Base-by-base conservation (phyloP, 2,888 invertebrate species). In the Alsophila aescularia region DNA sequence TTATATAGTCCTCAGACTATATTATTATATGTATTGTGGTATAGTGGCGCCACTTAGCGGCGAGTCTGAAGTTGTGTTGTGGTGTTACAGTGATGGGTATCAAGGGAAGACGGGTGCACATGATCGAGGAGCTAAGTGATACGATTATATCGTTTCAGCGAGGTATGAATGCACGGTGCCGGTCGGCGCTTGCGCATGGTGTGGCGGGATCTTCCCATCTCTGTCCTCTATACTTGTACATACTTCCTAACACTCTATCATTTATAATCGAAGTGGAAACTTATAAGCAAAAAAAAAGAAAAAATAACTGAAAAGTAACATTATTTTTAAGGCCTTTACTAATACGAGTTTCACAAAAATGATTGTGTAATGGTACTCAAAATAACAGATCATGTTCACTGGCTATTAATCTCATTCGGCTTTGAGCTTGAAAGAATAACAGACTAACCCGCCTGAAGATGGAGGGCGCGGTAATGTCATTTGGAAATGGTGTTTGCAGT, bases 111-210 rank as follows among this genome's bases (percentile, higher is more conserved):
- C 94, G 98, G 90, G 98, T 98, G 92, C 98, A 98, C 94, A 97
- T 98, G 96, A 98, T 98, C 92, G 98, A 98, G 94, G 98, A 98
- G 93, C 95, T 98, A 92, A 98, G 98, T 93, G 98, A 98, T 93
- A 98, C 98, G 86, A 97, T 98, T 91, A 98, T 98, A 93, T 98
- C 98, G 90, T 98, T 98, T 95, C 98, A 98, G 95, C 95, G 98
- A 98, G 98, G 98, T 98, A 97, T 95, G 94, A 87, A 81, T 70
- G 83, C 87, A 84, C 84, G 79, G 78, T 72, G 77, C 72, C 73
- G 77, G 70, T 66, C 70, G 65, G 64, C 76, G 78, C 79, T 83
- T 83, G 69, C 72, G 90, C 87, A 90, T 89, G 89, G 83, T 88
- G 82, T 83, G 81, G 73, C 73, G 85, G 84, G 73, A 70, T 76